A percentile compares a stretch with the other conserved stretches of the same genome.
Evolutionary conservation across 2,797 vertebrate species (phyloP).

Genomic region (Hippocampus kuda): DNA sequence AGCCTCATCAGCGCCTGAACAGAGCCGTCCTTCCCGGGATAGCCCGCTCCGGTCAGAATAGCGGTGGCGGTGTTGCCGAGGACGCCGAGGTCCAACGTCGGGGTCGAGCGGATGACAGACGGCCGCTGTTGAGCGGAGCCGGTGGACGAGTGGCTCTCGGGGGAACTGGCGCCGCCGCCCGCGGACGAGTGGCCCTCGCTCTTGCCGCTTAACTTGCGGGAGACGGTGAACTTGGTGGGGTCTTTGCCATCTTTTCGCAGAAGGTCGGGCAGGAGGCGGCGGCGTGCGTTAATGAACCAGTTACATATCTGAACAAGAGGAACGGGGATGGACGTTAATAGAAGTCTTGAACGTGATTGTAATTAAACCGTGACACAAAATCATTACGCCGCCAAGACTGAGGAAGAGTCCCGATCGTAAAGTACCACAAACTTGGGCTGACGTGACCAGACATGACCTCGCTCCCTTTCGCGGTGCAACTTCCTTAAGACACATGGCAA

Average conservation of each 20-base stretch:
- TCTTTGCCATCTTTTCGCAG: constrained; percentile 92
- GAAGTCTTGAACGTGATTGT: neutral
- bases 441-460: neutral
- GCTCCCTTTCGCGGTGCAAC: constrained; percentile 28
- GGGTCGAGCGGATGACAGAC: constrained; percentile 66
- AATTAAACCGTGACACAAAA: neutral
- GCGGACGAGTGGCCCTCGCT: constrained; percentile 52
- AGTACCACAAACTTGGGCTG: neutral
- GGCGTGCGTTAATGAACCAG: constrained; percentile 96
- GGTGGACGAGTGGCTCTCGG: constrained; percentile 45
- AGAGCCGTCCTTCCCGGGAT: constrained; percentile 52
- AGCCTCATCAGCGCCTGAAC: constrained; percentile 68
- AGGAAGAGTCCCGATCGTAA: neutral
- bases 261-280: constrained; percentile 87
- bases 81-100: constrained; percentile 73
- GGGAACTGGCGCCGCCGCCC: constrained; percentile 42
- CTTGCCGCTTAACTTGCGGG: constrained; percentile 77
- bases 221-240: constrained; percentile 90
- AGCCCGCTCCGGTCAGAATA: constrained; percentile 60
- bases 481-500: constrained; percentile 59
- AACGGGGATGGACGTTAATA: neutral
- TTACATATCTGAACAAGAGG: constrained; percentile 80
- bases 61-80: constrained; percentile 77
- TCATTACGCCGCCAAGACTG: neutral
- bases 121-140: constrained; percentile 35